Percentiles rank a stretch among this genome's conserved stretches.
Conservation (phyloP, 2,797 vertebrate species). For the Tarsius wallacei region DNA sequence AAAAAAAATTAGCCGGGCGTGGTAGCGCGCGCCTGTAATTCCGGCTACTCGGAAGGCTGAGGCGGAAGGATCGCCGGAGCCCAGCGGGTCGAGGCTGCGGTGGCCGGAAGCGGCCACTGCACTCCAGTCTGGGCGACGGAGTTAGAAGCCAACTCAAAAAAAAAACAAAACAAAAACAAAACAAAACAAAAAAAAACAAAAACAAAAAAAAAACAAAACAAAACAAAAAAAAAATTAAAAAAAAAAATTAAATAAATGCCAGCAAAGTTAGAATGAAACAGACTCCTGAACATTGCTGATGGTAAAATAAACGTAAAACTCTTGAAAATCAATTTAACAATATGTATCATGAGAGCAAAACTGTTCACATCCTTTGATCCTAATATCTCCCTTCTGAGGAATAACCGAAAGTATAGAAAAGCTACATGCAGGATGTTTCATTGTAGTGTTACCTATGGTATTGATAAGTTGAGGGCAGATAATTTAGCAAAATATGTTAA, state of each 20-base stretch:
- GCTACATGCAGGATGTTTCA: background rate
- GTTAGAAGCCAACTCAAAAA: too few species aligned
- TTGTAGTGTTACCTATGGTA: background rate
- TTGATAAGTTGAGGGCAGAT: background rate
- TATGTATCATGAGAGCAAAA: background rate
- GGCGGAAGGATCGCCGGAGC: too few species aligned
- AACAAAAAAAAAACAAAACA: too few species aligned
- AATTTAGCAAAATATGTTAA: constrained; percentile 44
- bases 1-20: too few species aligned
- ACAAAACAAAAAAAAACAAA: too few species aligned
- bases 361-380: background rate
- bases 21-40: too few species aligned
- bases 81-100: too few species aligned
- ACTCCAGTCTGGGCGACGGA: too few species aligned
- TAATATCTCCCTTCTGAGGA: background rate
- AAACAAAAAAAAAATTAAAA: too few species aligned
- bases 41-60: too few species aligned
- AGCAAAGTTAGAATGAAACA: background rate
- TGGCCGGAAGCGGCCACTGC: too few species aligned
- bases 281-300: background rate
- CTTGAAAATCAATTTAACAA: background rate
- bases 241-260: background rate
- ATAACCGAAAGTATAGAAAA: background rate
- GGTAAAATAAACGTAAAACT: background rate
- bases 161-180: too few species aligned